These are phyloP conservation scores for Apteryx owenii DNA, from an alignment of 2,113 vertebrate genomes.

Conservation along the genomic window DNA sequence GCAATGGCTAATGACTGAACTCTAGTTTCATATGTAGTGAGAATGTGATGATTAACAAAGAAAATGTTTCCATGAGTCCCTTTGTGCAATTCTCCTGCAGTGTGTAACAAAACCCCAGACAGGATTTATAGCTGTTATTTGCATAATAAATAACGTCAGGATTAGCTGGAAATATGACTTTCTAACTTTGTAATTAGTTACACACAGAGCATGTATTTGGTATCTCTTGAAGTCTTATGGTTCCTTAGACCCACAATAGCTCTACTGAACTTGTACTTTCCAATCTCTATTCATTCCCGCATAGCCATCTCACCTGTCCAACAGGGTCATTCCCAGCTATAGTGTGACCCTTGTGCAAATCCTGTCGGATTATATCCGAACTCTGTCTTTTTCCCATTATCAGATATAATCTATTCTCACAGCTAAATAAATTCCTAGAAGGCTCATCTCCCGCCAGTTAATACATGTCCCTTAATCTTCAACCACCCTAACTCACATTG, in stretches of 20 bases:
- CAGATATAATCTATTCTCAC: neutral
- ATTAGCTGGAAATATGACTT: neutral
- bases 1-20: neutral
- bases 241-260: neutral
- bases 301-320: neutral
- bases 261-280: neutral
- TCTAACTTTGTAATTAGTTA: neutral
- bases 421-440: neutral
- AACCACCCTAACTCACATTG: neutral
- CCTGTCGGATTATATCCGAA: neutral
- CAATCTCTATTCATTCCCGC: neutral
- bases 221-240: neutral
- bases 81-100: neutral
- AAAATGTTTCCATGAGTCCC: neutral
- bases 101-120: neutral
- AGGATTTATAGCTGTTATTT: neutral
- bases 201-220: neutral
- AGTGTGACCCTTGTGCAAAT: neutral
- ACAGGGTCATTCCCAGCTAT: neutral
- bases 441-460: neutral
- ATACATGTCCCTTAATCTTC: neutral
- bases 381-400: neutral
- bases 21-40: neutral
- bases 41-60: neutral
- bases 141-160: neutral